A percentile compares a stretch with the other conserved stretches of the same genome.
phyloP scores from a whole-genome alignment of 2,888 invertebrate species.

The Smittia sp. region DNA sequence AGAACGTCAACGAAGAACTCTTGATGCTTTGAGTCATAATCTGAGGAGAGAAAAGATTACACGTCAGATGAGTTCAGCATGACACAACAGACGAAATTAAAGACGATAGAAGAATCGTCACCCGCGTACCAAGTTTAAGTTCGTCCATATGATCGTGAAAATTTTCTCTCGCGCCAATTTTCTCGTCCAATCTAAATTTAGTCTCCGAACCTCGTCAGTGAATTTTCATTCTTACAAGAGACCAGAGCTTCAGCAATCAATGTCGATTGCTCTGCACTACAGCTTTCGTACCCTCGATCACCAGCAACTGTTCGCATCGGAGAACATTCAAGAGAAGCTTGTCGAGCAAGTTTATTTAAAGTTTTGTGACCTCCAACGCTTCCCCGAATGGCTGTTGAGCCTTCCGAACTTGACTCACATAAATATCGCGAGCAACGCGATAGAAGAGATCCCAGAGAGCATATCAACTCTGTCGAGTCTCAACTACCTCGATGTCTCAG shows the following conservation, averaged over 20 bases:
- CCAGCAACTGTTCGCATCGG: neutral
- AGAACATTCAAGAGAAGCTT: neutral
- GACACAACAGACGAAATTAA: neutral
- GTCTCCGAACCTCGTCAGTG: neutral
- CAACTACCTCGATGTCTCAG: conserved; percentile 20
- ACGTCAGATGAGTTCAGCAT: neutral
- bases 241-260: neutral
- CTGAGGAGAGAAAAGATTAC: neutral
- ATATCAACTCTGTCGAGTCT: neutral
- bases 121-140: too few relatives aligned
- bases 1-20: conserved; percentile 46
- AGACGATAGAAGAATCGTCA: too few relatives aligned
- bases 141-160: neutral
- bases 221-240: neutral
- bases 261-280: conserved; percentile 37
- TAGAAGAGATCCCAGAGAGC: neutral
- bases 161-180: neutral
- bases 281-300: conserved; percentile 32
- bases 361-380: conserved; percentile 10
- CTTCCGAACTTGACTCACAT: conserved; percentile 27
- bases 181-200: neutral
- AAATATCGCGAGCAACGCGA: conserved; percentile 12
- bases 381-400: conserved; percentile 24
- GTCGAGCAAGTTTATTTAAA: conserved; percentile 38
- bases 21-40: conserved; percentile 27